These are phyloP conservation scores for Chalcosyrphus nemorum DNA, from an alignment of 2,888 invertebrate species.

Conservation along the genomic window DNA sequence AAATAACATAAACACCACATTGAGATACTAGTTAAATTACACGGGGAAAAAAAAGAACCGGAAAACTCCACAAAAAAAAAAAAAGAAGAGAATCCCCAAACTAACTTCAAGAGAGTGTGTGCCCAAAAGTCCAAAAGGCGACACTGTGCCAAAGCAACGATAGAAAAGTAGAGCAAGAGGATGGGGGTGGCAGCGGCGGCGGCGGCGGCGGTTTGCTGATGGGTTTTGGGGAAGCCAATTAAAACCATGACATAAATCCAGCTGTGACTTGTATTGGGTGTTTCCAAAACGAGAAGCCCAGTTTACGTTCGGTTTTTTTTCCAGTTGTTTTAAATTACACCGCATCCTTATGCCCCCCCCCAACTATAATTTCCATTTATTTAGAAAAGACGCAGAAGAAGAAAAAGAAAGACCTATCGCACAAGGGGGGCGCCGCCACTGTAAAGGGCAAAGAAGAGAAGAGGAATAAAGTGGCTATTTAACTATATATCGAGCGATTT, in stretches of 20 bases:
- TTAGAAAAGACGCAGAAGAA: slow-evolving; percentile 28
- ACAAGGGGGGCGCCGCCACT: too few relatives aligned
- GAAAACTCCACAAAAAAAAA: background rate
- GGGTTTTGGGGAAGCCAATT: slow-evolving; percentile 80
- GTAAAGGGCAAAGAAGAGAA: slow-evolving; percentile 9
- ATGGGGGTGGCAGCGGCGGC: background rate
- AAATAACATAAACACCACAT: slow-evolving; percentile 62
- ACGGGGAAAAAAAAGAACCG: slow-evolving; percentile 9
- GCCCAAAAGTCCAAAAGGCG: slow-evolving; percentile 27
- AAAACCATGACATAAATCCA: slow-evolving; percentile 82
- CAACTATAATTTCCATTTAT: slow-evolving; percentile 66
- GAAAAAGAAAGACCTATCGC: slow-evolving; percentile 10
- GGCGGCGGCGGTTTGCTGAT: slow-evolving; percentile 39
- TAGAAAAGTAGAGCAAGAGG: too few relatives aligned
- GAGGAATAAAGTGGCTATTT: slow-evolving; percentile 48
- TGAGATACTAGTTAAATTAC: slow-evolving; percentile 48
- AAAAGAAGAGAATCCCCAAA: slow-evolving; percentile 28
- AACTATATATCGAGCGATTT: slow-evolving; percentile 61
- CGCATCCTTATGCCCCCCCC: slow-evolving; percentile 63
- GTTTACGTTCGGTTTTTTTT: slow-evolving; percentile 30
- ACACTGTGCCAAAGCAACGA: slow-evolving; percentile 21
- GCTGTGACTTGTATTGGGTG: slow-evolving; percentile 82
- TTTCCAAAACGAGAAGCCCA: slow-evolving; percentile 78
- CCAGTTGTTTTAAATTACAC: slow-evolving; percentile 61
- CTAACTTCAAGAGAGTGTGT: slow-evolving; percentile 49